Evolutionary conservation across 1,140 invertebrate genomes (phyloP), one percentile per base, ranked within the genome.

Genomic region (Calliopsis andreniformis): DNA sequence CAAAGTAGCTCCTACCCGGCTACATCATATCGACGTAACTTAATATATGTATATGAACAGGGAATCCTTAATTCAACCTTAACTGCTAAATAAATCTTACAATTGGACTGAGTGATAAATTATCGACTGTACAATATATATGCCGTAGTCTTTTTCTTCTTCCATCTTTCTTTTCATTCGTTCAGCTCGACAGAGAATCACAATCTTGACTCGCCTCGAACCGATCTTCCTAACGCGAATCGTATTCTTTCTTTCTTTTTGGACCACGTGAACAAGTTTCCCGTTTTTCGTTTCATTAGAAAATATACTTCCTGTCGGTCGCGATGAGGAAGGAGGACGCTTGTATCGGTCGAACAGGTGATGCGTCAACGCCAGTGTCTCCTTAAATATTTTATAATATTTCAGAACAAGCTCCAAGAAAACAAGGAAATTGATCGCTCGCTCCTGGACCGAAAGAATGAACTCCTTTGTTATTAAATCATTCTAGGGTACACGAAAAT

Each of bases 51-150:
- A 59, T 35, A 25, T 73, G 35, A 82, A 78, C 47, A 62, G 78
- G 78, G 64, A 83, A 79, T 80, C 70, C 81, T 84, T 84, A 85
- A 85, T 81, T 75, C 69, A 84, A 42, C 63, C 82, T 85, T 84
- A 85, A 83, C 39, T 58, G 71, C 83, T 85, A 82, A 85, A 68
- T 82, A 73, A 85, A 85, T 79, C 76, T 78, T 85, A 85, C 72
- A 72, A 67, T 79, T 77, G 83, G 83, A 85, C 79, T 82, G 79
- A 85, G 62, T 76, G 79, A 82, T 85, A 79, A 85, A 85, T 85
- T 85, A 85, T 85, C 79, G 79, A 85, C 83, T 85, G 83, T 85
- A 85, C 83, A 85, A 39, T 39, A 79, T 32, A 39, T 39, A 79
- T 32, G 76, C 42, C 71, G 71, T 76, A 61, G 35, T 58, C 23